Evolutionary conservation across 92 coral and sea anemone genomes (phyloP).

Genomic region (Palythoa caribaeorum): DNA sequence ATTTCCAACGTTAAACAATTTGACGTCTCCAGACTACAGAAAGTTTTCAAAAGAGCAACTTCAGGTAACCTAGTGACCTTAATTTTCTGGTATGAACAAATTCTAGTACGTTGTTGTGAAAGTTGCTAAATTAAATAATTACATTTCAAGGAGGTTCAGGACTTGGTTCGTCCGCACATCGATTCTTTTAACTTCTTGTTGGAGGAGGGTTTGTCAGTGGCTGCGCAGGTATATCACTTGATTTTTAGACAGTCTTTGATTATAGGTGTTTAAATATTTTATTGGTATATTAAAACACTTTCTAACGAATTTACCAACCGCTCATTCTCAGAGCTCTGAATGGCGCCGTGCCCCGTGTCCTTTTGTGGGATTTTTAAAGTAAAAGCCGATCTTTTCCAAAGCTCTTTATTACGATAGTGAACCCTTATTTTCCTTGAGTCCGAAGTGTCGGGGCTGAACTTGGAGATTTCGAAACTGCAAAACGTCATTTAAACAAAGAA

Average conservation of each 20-base stretch:
- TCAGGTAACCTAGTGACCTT: constrained; percentile 61
- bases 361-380: too few species aligned
- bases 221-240: constrained; percentile 75
- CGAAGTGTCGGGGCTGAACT: too few species aligned
- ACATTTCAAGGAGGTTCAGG: constrained; percentile 78
- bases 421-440: too few species aligned
- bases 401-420: too few species aligned
- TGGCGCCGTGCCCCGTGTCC: too few species aligned
- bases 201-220: constrained; percentile 93
- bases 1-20: constrained; percentile 86
- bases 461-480: too few species aligned
- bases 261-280: not conserved
- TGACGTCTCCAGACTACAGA: constrained; percentile 77
- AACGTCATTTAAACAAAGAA: too few species aligned
- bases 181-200: constrained; percentile 94
- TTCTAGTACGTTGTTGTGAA: not conserved
- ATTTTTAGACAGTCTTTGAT: not conserved
- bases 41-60: constrained; percentile 73
- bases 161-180: constrained; percentile 89
- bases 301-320: too few species aligned
- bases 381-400: too few species aligned
- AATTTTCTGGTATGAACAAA: not conserved
- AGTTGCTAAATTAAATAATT: not conserved
- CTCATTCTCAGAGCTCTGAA: too few species aligned
- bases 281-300: not conserved